Percentiles rank a stretch among this genome's conserved stretches.
Conservation (phyloP, 2,888 invertebrate species). For the Drosophila neotestacea region DNA sequence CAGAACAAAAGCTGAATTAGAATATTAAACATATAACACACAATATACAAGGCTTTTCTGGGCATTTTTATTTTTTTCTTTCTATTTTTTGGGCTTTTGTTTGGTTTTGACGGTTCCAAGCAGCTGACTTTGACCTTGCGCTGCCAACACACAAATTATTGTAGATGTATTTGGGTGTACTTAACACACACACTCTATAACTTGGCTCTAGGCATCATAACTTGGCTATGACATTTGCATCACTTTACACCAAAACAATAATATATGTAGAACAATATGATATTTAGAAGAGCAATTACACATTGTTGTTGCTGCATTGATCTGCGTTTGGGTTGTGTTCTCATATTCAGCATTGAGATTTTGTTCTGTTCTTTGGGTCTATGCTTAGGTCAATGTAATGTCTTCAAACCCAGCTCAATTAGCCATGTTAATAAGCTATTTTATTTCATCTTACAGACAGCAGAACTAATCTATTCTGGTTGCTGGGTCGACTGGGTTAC, state of each 20-base stretch:
- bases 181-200: constrained; percentile 27
- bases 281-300: neutral
- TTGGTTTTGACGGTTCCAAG: constrained; percentile 65
- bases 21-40: constrained; percentile 64
- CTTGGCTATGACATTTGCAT: constrained; percentile 46
- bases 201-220: constrained; percentile 17
- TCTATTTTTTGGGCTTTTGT: constrained; percentile 17
- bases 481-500: constrained; percentile 31
- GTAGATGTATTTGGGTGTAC: constrained; percentile 12
- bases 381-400: constrained; percentile 51
- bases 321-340: constrained; percentile 45
- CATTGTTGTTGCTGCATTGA: constrained; percentile 49
- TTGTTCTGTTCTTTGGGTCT: constrained; percentile 28
- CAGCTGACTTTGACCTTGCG: constrained; percentile 79
- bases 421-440: neutral
- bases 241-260: neutral
- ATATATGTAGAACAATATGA: neutral
- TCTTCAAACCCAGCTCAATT: neutral
- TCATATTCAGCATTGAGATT: constrained; percentile 32
- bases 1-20: constrained; percentile 72
- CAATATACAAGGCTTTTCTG: constrained; percentile 47
- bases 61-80: constrained; percentile 26
- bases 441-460: neutral
- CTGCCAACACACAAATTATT: constrained; percentile 16
- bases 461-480: neutral